Evolutionary conservation across 1,140 invertebrate genomes (phyloP).

Genomic region (Ceratina calcarata): DNA sequence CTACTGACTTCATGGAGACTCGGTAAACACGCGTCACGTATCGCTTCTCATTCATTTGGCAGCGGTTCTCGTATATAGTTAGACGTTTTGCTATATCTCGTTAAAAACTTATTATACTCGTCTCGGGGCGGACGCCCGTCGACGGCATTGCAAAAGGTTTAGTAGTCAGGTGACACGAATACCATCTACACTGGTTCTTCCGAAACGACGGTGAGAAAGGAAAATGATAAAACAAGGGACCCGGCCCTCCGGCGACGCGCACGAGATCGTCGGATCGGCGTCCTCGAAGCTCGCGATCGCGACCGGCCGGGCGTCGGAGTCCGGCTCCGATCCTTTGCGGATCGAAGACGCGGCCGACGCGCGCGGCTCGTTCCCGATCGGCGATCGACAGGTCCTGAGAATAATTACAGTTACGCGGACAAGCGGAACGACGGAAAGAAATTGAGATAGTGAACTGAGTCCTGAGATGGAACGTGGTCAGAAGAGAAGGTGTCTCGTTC

Average conservation of each 20-base stretch:
- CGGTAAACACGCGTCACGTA: slow-evolving; percentile 53
- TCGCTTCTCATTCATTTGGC: slow-evolving; percentile 37
- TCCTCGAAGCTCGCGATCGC: slow-evolving; percentile 25
- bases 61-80: slow-evolving; percentile 40
- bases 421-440: background rate
- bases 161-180: background rate
- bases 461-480: background rate
- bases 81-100: background rate
- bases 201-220: background rate
- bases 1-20: slow-evolving; percentile 62
- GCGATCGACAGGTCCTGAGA: slow-evolving; percentile 64
- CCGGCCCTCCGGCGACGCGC: background rate
- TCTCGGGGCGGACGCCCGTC: slow-evolving; percentile 29
- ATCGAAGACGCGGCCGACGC: background rate
- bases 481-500: no score
- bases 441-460: background rate
- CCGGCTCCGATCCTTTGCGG: no score
- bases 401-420: slow-evolving; percentile 52
- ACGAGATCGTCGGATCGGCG: slow-evolving; percentile 9
- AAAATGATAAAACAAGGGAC: no score
- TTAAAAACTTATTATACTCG: slow-evolving; percentile 49
- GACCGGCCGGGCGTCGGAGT: slow-evolving; percentile 39
- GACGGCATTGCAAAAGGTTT: slow-evolving; percentile 20
- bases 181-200: background rate
- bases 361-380: slow-evolving; percentile 45